Percentiles rank a stretch among this genome's conserved stretches.
These are phyloP conservation scores for Dryobotodes eremita DNA, from an alignment of 2,888 invertebrate species.

Conservation along the genomic window DNA sequence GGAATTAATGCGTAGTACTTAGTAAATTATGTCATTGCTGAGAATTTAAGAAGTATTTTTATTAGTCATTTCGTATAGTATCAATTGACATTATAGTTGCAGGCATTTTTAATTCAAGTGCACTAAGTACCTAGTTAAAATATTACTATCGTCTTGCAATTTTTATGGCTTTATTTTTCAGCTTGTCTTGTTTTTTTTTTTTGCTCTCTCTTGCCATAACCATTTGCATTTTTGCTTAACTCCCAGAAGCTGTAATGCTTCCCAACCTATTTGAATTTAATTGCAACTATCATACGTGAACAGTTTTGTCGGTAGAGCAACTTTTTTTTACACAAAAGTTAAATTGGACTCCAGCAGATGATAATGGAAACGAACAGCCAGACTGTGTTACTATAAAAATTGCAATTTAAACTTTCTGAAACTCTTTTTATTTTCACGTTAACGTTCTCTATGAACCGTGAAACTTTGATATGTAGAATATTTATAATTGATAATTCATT, in stretches of 20 bases:
- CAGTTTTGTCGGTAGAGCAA: conserved; percentile 46
- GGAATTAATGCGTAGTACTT: not conserved
- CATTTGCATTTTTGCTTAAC: not conserved
- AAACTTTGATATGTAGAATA: not conserved
- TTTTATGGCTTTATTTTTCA: not conserved
- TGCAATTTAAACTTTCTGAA: conserved; percentile 66
- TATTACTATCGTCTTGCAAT: not conserved
- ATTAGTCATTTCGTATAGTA: not conserved
- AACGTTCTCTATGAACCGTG: not conserved
- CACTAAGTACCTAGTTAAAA: not conserved
- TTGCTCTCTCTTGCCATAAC: not conserved
- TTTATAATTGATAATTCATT: not conserved
- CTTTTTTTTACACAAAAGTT: conserved; percentile 64
- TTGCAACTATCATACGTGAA: conserved; percentile 57
- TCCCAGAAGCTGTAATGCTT: conserved; percentile 5
- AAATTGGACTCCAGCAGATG: conserved; percentile 67
- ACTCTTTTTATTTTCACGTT: conserved; percentile 43
- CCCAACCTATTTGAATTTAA: conserved; percentile 41
- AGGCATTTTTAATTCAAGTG: not conserved
- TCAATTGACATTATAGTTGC: not conserved
- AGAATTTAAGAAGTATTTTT: not conserved
- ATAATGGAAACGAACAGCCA: conserved; percentile 65
- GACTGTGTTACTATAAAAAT: conserved; percentile 65
- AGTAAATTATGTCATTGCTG: not conserved
- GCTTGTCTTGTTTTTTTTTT: not conserved